Evolutionary conservation across 2,888 invertebrate genomes (phyloP).

Genomic region (Polyploca ridens): DNA sequence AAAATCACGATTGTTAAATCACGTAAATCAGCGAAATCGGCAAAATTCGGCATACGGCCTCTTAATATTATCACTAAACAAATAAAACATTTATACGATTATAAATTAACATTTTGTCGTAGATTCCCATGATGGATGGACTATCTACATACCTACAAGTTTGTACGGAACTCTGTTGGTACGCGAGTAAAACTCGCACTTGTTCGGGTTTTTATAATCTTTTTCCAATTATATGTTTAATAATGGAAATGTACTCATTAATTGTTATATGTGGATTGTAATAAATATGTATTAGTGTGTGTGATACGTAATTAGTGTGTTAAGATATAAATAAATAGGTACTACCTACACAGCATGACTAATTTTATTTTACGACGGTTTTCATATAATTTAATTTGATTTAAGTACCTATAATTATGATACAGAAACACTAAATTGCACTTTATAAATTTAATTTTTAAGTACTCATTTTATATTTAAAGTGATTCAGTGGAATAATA

Average conservation of each 20-base stretch:
- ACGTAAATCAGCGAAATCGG: no score
- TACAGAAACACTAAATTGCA: background rate
- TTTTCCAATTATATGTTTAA: slow-evolving; percentile 55
- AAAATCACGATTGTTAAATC: no score
- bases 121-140: no score
- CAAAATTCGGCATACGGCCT: no score
- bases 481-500: background rate
- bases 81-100: no score
- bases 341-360: slow-evolving; percentile 8
- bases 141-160: no score
- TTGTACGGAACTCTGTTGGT: no score
- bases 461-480: background rate
- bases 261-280: slow-evolving; percentile 18
- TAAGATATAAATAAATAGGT: background rate
- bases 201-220: slow-evolving; percentile 45
- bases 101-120: no score
- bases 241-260: slow-evolving; percentile 61
- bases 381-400: background rate
- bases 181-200: no score
- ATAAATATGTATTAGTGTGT: slow-evolving; percentile 2
- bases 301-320: background rate
- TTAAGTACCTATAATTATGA: background rate
- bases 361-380: slow-evolving; percentile 15
- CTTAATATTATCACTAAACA: no score
- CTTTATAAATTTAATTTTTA: background rate